Conservation (phyloP, 2,797 vertebrate species). For the Melopsittacus undulatus region DNA sequence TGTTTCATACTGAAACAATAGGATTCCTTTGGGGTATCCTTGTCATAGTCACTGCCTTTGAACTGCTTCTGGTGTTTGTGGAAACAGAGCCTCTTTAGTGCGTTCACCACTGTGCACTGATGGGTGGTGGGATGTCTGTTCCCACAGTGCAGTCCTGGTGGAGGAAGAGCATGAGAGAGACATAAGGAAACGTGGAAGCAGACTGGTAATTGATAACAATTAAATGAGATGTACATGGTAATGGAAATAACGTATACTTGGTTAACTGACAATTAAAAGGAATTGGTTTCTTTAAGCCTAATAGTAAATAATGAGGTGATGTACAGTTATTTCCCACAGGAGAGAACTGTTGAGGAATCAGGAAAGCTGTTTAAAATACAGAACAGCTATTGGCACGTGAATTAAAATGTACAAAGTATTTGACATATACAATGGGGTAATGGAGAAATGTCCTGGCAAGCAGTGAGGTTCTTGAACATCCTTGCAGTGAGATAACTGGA, state of each 20-base stretch:
- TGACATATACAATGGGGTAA: background rate
- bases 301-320: background rate
- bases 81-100: background rate
- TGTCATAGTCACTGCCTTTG: background rate
- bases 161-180: background rate
- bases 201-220: background rate
- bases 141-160: background rate
- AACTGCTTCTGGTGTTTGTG: background rate
- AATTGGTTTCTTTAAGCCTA: background rate
- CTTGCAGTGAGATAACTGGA: background rate
- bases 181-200: background rate
- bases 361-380: background rate
- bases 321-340: background rate
- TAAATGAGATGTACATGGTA: background rate
- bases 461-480: background rate
- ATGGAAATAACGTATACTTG: background rate
- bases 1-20: background rate
- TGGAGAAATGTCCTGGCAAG: background rate
- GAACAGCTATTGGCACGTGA: background rate
- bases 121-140: background rate
- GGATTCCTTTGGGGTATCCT: background rate
- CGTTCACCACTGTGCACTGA: accelerated
- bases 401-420: background rate
- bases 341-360: background rate
- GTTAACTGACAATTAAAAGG: background rate